Evolutionary conservation across 2,888 invertebrate genomes (phyloP).

Genomic region (Brachynemurus nebulosus): DNA sequence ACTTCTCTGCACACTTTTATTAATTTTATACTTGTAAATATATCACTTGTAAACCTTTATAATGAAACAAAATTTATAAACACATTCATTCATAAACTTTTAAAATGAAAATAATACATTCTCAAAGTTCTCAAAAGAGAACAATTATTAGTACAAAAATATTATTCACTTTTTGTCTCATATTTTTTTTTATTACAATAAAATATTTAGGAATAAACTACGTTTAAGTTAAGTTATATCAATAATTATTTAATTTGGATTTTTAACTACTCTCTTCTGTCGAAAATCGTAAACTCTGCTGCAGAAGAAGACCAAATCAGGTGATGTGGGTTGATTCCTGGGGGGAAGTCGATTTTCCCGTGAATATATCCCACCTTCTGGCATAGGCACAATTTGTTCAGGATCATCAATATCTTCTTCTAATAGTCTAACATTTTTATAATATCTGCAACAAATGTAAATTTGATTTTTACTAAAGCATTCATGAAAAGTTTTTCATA

Average conservation of each 20-base stretch:
- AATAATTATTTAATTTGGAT: conserved; percentile 28
- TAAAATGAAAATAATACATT: neutral
- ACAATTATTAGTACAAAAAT: conserved; percentile 1
- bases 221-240: neutral
- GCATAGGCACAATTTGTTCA: conserved; percentile 61
- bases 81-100: conserved; percentile 1
- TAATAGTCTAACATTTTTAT: conserved; percentile 62
- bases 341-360: conserved; percentile 44
- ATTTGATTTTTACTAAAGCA: too few relatives aligned
- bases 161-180: conserved; percentile 1
- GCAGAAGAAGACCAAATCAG: conserved; percentile 88
- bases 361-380: conserved; percentile 43
- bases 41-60: conserved; percentile 2
- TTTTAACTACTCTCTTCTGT: conserved; percentile 54
- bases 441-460: conserved; percentile 49
- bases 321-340: conserved; percentile 49
- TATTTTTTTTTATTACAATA: conserved; percentile 2
- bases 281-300: conserved; percentile 90
- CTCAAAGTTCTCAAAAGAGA: conserved; percentile 2
- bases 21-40: too few relatives aligned
- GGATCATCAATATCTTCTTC: conserved; percentile 60
- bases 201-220: conserved; percentile 3
- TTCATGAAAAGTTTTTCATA: too few relatives aligned
- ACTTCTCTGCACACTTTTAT: too few relatives aligned
- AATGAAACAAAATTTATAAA: neutral